phyloP scores from a whole-genome alignment of 2,888 invertebrate genomes.

The Limnephilus lunatus region DNA sequence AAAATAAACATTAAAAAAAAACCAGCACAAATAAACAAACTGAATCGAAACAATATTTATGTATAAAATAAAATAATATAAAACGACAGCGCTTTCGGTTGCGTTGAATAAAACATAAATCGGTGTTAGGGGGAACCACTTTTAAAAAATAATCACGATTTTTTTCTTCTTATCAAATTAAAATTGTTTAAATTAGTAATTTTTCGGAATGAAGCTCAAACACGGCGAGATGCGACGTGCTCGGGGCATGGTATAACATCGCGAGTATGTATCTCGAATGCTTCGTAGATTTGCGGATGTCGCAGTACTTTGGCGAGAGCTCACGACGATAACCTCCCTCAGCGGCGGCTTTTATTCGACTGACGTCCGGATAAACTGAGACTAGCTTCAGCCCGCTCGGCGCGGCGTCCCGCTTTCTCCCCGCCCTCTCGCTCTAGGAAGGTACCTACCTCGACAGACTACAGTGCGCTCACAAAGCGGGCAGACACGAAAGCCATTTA shows the following conservation, averaged over 20 bases:
- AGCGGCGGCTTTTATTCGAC: slow-evolving; percentile 56
- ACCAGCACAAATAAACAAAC: slow-evolving; percentile 48
- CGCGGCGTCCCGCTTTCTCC: neutral
- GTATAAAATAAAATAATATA: slow-evolving; percentile 43
- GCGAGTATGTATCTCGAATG: slow-evolving; percentile 24
- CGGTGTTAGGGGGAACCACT: slow-evolving; percentile 42
- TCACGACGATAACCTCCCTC: slow-evolving; percentile 50
- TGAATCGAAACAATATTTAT: slow-evolving; percentile 50
- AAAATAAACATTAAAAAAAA: slow-evolving; percentile 50
- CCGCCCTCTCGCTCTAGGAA: slow-evolving; percentile 33
- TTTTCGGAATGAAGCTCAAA: slow-evolving; percentile 42
- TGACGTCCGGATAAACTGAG: slow-evolving; percentile 59
- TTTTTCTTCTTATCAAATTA: slow-evolving; percentile 16
- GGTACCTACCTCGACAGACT: slow-evolving; percentile 17
- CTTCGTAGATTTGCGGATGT: slow-evolving; percentile 45
- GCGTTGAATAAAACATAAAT: slow-evolving; percentile 49
- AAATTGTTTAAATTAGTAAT: slow-evolving; percentile 46
- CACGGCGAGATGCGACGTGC: slow-evolving; percentile 36
- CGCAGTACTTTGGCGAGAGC: slow-evolving; percentile 46
- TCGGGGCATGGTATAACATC: slow-evolving; percentile 41
- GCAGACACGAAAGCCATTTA: slow-evolving; percentile 45
- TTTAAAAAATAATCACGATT: slow-evolving; percentile 45
- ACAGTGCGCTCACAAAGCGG: slow-evolving; percentile 53
- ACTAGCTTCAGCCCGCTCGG: slow-evolving; percentile 48
- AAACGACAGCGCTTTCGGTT: slow-evolving; percentile 35